A percentile compares a stretch with the other conserved stretches of the same genome.
These are phyloP conservation scores for Sakesphorus luctuosus DNA, from an alignment of 2,113 vertebrate species.

Conservation along the genomic window DNA sequence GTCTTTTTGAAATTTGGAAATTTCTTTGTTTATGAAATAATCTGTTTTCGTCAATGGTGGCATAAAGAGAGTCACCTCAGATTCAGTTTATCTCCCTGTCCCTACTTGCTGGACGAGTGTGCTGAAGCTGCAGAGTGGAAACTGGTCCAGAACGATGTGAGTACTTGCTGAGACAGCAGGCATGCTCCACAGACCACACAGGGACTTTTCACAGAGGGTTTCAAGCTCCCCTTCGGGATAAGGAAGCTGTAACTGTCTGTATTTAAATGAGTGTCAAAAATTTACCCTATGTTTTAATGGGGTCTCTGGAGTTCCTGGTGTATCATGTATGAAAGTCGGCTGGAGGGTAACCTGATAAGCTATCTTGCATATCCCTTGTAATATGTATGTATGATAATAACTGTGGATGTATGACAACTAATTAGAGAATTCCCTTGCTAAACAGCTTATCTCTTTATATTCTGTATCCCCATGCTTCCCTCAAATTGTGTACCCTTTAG, in stretches of 20 bases:
- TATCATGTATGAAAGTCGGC: fast-evolving
- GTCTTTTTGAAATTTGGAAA: neutral
- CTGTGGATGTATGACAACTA: neutral
- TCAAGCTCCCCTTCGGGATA: neutral
- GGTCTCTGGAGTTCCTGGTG: neutral
- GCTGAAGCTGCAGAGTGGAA: neutral
- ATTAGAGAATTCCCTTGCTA: neutral
- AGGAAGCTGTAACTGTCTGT: neutral
- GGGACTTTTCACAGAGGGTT: neutral
- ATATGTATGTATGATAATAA: neutral
- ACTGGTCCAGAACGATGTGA: neutral
- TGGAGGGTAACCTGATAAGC: neutral
- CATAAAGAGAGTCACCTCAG: neutral
- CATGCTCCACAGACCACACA: neutral
- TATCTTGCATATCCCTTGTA: neutral
- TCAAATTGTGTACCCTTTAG: neutral
- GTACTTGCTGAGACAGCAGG: neutral
- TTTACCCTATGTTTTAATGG: neutral
- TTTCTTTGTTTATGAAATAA: neutral
- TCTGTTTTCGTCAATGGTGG: neutral
- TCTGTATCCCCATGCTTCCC: neutral
- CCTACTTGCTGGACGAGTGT: fast-evolving
- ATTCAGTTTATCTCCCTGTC: neutral
- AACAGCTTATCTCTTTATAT: neutral
- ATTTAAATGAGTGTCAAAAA: neutral